These are phyloP conservation scores for Temnopleurus reevesii DNA, from an alignment of 53 echinoderm and acorn worm genomes.

Conservation along the genomic window DNA sequence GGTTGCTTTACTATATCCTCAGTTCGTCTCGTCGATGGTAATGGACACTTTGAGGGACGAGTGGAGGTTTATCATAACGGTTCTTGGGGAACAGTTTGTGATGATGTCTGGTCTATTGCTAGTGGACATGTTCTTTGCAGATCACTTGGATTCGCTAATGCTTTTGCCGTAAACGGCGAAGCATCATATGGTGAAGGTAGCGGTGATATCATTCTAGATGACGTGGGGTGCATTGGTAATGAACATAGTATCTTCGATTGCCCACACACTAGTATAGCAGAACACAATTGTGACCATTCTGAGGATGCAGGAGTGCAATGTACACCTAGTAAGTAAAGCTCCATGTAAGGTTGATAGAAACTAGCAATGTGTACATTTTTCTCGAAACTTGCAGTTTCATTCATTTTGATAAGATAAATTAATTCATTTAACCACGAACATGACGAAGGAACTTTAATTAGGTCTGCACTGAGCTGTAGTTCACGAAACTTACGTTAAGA, in stretches of 20 bases:
- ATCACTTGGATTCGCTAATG: not conserved
- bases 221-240: conserved; percentile 8
- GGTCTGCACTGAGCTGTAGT: too few species aligned
- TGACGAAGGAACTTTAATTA: too few species aligned
- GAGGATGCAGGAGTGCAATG: conserved; percentile 42
- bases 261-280: not conserved
- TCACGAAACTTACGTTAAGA: too few species aligned
- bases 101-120: not conserved
- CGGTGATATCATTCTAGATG: conserved; percentile 46
- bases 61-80: not conserved
- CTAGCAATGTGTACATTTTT: too few species aligned
- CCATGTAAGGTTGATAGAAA: too few species aligned
- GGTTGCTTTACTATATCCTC: too few species aligned
- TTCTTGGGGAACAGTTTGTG: not conserved
- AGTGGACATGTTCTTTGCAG: not conserved
- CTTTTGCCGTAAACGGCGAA: too few species aligned
- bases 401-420: too few species aligned
- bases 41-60: not conserved
- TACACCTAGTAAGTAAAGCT: too few species aligned
- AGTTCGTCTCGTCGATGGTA: not conserved
- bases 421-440: too few species aligned
- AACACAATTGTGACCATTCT: conserved; percentile 27
- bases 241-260: not conserved
- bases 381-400: too few species aligned
- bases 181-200: too few species aligned